These are phyloP conservation scores for Ichneumoninae sp. DNA, from an alignment of 2,888 invertebrate species.

Conservation along the genomic window DNA sequence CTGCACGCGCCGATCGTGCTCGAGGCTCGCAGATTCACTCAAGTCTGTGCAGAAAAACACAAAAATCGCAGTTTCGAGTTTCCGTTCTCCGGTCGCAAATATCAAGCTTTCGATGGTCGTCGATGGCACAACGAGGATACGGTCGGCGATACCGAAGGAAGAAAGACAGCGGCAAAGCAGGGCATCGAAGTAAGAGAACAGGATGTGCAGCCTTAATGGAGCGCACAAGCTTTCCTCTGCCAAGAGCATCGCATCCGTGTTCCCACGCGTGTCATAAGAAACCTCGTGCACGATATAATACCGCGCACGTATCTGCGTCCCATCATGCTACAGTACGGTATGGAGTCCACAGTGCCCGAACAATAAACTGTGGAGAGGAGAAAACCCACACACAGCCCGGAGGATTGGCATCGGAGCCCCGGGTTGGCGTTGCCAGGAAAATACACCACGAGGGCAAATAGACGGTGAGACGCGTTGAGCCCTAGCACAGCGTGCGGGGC, in stretches of 20 bases:
- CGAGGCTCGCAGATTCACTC: too few relatives aligned
- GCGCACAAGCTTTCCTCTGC: slow-evolving; percentile 63
- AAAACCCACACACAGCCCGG: slow-evolving; percentile 28
- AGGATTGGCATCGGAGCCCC: slow-evolving; percentile 45
- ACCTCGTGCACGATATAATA: slow-evolving; percentile 50
- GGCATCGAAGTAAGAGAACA: background rate
- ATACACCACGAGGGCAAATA: slow-evolving; percentile 47
- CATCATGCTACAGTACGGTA: background rate
- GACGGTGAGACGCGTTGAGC: slow-evolving; percentile 38
- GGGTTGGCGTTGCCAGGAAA: slow-evolving; percentile 54
- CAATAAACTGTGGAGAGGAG: slow-evolving; percentile 25
- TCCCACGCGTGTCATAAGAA: slow-evolving; percentile 53
- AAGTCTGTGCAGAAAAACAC: too few relatives aligned
- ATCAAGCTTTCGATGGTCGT: too few relatives aligned
- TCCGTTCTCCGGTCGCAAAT: too few relatives aligned
- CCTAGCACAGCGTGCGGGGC: slow-evolving; percentile 29
- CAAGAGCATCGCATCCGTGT: slow-evolving; percentile 60
- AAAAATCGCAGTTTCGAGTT: too few relatives aligned
- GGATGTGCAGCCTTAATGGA: slow-evolving; percentile 64
- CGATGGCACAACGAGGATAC: too few relatives aligned
- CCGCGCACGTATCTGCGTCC: slow-evolving; percentile 13
- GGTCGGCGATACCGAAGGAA: too few relatives aligned
- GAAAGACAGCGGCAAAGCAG: too few relatives aligned
- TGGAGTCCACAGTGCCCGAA: slow-evolving; percentile 11
- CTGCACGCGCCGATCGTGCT: too few relatives aligned